A percentile compares a stretch with the other conserved stretches of the same genome.
These are phyloP conservation scores for Heterodera carotae DNA, from an alignment of 1,140 invertebrate species.

Conservation along the genomic window DNA sequence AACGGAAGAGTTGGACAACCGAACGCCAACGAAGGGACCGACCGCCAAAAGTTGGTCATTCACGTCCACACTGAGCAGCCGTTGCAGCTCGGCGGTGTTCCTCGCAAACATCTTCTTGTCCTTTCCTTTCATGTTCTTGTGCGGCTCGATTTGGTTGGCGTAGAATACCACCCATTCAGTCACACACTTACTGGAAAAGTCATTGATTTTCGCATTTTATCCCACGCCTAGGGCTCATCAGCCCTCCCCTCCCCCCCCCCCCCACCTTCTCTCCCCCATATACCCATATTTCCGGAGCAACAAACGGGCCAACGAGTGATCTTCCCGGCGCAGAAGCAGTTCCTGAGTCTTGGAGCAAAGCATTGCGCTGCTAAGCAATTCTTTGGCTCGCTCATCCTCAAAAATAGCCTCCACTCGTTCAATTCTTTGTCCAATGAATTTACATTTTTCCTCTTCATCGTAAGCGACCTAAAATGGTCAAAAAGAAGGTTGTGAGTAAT, in stretches of 20 bases:
- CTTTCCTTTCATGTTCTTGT: slow-evolving; percentile 3
- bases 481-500: neutral
- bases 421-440: slow-evolving; percentile 12
- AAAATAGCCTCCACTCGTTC: slow-evolving; percentile 13
- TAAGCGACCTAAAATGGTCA: slow-evolving; percentile 26
- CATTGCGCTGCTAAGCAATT: slow-evolving; percentile 21
- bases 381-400: slow-evolving; percentile 23
- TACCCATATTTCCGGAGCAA: slow-evolving; percentile 31
- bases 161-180: slow-evolving; percentile 24
- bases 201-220: no score
- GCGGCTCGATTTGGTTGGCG: neutral
- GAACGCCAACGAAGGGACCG: neutral
- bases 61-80: neutral
- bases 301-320: neutral
- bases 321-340: slow-evolving; percentile 7
- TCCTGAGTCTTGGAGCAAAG: slow-evolving; percentile 16
- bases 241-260: no score
- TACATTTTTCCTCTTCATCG: slow-evolving; percentile 21
- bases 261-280: neutral
- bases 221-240: no score
- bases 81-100: neutral
- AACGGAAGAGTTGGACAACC: neutral
- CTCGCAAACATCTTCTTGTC: neutral
- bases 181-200: slow-evolving; percentile 15
- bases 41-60: slow-evolving; percentile 6